A percentile compares a stretch with the other conserved stretches of the same genome.
These are phyloP conservation scores for Tragopan temminckii DNA, from an alignment of 2,797 vertebrate species.

Conservation along the genomic window DNA sequence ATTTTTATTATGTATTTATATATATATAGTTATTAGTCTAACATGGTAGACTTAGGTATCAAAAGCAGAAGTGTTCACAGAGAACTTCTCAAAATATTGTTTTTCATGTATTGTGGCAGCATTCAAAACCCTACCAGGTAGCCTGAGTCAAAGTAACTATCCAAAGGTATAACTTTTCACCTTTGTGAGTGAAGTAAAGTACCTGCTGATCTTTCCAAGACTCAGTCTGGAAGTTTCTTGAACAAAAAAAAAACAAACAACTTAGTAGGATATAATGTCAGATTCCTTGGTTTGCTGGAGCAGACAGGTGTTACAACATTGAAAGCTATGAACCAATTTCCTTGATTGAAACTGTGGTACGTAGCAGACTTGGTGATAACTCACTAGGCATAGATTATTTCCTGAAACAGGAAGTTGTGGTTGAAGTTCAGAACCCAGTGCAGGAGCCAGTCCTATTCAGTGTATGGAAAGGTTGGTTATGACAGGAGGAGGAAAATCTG, in stretches of 20 bases:
- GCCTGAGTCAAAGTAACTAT: not conserved
- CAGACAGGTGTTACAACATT: not conserved
- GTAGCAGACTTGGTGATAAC: not conserved
- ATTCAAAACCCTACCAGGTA: not conserved
- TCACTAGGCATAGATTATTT: not conserved
- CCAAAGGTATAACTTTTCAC: not conserved
- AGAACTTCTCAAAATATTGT: not conserved
- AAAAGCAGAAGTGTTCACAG: not conserved
- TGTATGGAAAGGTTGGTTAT: not conserved
- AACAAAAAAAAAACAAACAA: rapidly evolving
- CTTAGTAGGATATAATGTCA: not conserved
- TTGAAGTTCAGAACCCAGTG: not conserved
- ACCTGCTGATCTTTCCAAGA: not conserved
- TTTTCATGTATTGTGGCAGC: not conserved
- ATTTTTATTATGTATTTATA: not conserved
- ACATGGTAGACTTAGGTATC: not conserved
- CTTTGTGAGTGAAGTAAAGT: not conserved
- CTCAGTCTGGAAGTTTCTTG: not conserved
- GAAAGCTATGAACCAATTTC: constrained; percentile 16
- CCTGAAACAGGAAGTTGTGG: not conserved
- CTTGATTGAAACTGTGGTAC: not conserved
- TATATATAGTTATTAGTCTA: not conserved
- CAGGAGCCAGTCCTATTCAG: not conserved
- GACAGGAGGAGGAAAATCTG: not conserved
- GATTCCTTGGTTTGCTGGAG: not conserved